A percentile compares a stretch with the other conserved stretches of the same genome.
Conservation (phyloP, 2,113 vertebrate species). For the Pseudopodoces humilis region DNA sequence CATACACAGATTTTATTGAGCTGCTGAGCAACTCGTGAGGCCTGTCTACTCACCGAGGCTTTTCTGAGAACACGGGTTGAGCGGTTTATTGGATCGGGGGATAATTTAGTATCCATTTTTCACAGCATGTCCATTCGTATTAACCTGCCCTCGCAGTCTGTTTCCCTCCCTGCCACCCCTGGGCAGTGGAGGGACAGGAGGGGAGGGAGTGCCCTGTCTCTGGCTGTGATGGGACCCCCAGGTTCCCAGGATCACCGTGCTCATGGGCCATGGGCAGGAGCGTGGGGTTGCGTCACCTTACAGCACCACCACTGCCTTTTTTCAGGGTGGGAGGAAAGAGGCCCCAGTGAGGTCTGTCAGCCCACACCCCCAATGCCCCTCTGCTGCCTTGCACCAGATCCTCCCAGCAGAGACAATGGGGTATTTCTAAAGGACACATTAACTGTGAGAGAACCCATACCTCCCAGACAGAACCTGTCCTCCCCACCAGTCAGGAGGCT, state of each 20-base stretch:
- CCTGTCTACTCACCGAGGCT: background rate
- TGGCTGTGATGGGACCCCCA: background rate
- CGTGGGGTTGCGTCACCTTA: background rate
- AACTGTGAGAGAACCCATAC: background rate
- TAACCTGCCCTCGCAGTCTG: background rate
- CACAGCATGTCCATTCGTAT: background rate
- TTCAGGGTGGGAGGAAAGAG: background rate
- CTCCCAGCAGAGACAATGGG: background rate
- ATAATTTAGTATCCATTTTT: conserved; percentile 49
- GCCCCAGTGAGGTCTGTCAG: background rate
- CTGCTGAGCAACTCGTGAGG: background rate
- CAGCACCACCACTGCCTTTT: background rate
- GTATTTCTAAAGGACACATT: background rate
- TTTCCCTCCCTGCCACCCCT: background rate
- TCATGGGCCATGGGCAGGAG: background rate
- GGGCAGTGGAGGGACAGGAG: background rate
- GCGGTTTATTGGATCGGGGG: conserved; percentile 21
- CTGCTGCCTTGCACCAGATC: background rate
- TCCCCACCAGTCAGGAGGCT: background rate
- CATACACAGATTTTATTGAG: conserved; percentile 50
- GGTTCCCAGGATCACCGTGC: background rate
- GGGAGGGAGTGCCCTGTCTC: background rate
- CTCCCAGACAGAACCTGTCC: background rate
- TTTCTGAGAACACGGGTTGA: background rate
- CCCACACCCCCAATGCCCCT: fast-evolving